Conservation (phyloP, 1,140 invertebrate genomes). For the Neodiprion virginianus region DNA sequence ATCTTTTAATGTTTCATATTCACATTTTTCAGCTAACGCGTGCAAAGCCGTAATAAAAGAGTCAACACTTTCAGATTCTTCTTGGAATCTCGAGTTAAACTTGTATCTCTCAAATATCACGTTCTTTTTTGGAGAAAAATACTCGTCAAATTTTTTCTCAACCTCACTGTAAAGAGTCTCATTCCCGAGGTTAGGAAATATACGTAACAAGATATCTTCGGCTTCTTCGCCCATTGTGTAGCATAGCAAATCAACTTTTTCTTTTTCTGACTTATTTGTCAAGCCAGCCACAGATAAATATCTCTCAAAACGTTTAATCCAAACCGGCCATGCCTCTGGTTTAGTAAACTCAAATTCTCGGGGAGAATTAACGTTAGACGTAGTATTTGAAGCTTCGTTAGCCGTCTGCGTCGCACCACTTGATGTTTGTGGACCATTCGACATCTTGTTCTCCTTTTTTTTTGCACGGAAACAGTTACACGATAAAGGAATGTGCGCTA, state of each 20-base stretch:
- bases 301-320: conserved; percentile 39
- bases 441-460: no score
- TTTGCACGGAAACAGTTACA: no score
- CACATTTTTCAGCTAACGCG: conserved; percentile 43
- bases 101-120: conserved; percentile 46
- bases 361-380: not conserved
- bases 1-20: conserved; percentile 43
- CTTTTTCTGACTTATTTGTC: conserved; percentile 27
- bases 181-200: not conserved
- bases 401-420: no score
- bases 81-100: conserved; percentile 47
- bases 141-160: conserved; percentile 35
- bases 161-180: conserved; percentile 28
- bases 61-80: conserved; percentile 41
- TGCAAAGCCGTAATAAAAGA: conserved; percentile 46
- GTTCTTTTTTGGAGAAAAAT: conserved; percentile 52
- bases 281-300: conserved; percentile 35
- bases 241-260: conserved; percentile 38
- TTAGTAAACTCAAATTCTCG: conserved; percentile 26
- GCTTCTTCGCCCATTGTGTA: conserved; percentile 42
- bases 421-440: no score
- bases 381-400: no score
- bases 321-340: conserved; percentile 34
- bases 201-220: conserved; percentile 36
- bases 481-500: no score